Conservation (phyloP, 2,113 vertebrate species). For the Engystomops pustulosus region DNA sequence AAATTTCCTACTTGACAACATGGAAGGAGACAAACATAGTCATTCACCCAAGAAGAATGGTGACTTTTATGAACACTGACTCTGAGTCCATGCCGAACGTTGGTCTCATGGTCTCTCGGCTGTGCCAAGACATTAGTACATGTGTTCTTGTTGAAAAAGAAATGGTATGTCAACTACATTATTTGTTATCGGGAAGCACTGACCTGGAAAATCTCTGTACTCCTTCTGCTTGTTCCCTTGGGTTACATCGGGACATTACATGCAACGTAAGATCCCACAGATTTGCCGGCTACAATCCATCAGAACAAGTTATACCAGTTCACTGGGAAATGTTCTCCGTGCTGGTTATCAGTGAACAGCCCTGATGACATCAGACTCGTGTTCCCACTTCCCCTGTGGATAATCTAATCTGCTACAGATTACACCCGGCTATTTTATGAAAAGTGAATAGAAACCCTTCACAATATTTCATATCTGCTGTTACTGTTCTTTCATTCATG, state of each 20-base stretch:
- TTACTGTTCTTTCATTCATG: too few species aligned
- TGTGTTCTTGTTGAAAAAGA: too few species aligned
- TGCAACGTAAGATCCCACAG: background rate
- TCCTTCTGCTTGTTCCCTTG: background rate
- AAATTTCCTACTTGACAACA: too few species aligned
- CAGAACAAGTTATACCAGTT: conserved; percentile 7
- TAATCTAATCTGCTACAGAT: conserved; percentile 16
- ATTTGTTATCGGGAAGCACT: background rate
- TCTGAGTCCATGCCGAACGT: background rate
- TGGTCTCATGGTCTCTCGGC: background rate
- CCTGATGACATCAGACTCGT: conserved; percentile 44
- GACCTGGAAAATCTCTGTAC: background rate
- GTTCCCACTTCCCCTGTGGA: conserved; percentile 1
- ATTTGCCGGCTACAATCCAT: background rate
- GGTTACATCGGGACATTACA: background rate
- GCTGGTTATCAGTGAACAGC: conserved; percentile 21
- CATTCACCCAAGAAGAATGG: too few species aligned
- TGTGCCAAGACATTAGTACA: too few species aligned
- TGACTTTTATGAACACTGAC: too few species aligned
- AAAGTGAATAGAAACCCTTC: background rate
- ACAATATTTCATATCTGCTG: background rate
- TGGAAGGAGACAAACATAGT: too few species aligned
- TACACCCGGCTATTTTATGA: background rate
- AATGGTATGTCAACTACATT: background rate
- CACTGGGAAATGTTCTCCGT: background rate